Conservation (phyloP, 2,888 invertebrate species). For the Tanytarsus gracilentus region DNA sequence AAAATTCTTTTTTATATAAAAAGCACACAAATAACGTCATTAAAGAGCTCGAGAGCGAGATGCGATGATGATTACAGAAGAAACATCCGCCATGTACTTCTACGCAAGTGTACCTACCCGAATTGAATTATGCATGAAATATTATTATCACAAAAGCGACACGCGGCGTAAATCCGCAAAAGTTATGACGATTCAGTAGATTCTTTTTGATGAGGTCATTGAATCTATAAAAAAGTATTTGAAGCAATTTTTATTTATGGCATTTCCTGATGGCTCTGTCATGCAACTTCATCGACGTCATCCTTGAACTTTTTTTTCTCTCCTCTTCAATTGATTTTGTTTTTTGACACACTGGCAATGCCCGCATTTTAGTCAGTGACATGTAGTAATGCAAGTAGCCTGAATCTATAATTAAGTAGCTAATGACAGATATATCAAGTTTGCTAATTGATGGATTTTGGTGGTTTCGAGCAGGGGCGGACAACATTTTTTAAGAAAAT, state of each 20-base stretch:
- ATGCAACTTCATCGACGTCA: background rate
- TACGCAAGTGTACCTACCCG: no score
- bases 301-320: conserved; percentile 2
- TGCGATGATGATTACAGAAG: no score
- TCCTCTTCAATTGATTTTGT: background rate
- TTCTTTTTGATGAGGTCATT: background rate
- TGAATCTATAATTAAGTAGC: no score
- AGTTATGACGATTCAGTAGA: no score
- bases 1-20: background rate
- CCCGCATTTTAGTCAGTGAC: background rate
- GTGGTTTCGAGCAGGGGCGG: no score
- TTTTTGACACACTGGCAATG: background rate
- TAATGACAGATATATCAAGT: no score
- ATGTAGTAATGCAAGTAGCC: conserved; percentile 2
- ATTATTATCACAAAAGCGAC: no score
- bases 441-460: no score
- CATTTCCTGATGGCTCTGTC: background rate
- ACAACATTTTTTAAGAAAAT: no score
- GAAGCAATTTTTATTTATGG: background rate
- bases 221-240: background rate
- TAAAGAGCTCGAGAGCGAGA: background rate
- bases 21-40: background rate
- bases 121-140: background rate
- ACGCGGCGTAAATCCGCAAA: no score
- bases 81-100: no score